Percentiles rank a stretch among this genome's conserved stretches.
Evolutionary conservation across 53 echinoderm and acorn worm genomes (phyloP).

Genomic region (Echinometra lucunter): DNA sequence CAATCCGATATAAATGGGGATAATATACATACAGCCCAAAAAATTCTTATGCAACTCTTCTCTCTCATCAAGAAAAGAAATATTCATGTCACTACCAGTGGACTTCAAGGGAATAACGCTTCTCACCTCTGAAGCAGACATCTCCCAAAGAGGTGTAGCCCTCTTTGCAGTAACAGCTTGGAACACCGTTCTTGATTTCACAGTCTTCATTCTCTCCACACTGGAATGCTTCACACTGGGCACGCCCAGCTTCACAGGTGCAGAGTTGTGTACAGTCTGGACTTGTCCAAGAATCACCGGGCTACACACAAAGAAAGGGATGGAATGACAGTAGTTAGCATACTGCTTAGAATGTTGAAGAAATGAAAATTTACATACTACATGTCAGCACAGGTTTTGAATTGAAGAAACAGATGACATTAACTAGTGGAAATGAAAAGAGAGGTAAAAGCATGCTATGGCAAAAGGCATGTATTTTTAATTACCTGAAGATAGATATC

Average conservation of each 20-base stretch:
- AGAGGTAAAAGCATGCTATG: neutral
- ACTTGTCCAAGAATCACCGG: slow-evolving; percentile 63
- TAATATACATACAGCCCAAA: too few relatives aligned
- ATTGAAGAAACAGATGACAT: neutral
- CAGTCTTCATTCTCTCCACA: slow-evolving; percentile 69
- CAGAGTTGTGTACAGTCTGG: slow-evolving; percentile 69
- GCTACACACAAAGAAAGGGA: slow-evolving; percentile 36
- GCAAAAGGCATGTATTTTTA: neutral
- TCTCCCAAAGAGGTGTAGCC: slow-evolving; percentile 59
- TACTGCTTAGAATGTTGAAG: neutral
- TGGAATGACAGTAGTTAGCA: neutral
- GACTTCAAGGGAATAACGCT: neutral
- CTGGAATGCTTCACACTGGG: slow-evolving; percentile 26
- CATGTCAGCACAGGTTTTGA: neutral
- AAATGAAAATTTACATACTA: neutral
- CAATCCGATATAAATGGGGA: neutral
- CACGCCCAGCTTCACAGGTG: slow-evolving; percentile 63
- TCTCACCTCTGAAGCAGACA: slow-evolving; percentile 73
- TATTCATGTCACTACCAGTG: too few relatives aligned
- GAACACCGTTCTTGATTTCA: slow-evolving; percentile 62
- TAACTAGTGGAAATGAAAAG: neutral
- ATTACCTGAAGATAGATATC: slow-evolving; percentile 71
- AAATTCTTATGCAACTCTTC: neutral
- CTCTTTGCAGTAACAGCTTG: slow-evolving; percentile 74
- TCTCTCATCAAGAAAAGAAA: slow-evolving; percentile 29